These are phyloP conservation scores for Acanthurus leucopareius DNA, from an alignment of 2,797 vertebrate genomes.

Conservation along the genomic window DNA sequence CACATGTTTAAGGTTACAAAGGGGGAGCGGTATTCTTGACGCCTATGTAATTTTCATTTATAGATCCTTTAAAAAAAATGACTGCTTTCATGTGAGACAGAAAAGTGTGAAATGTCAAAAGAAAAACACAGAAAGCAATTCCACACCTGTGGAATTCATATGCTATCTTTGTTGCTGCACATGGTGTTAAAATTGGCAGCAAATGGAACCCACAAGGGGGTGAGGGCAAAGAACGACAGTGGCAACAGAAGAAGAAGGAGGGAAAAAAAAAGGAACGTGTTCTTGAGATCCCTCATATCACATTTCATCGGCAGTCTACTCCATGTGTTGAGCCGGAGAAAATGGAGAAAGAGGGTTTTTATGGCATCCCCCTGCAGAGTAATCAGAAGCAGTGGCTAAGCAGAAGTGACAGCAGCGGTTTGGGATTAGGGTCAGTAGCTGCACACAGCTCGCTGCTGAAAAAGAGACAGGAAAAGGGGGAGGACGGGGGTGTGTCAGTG, in stretches of 20 bases:
- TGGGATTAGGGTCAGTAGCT: constrained; percentile 73
- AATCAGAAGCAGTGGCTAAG: constrained; percentile 65
- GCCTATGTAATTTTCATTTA: neutral
- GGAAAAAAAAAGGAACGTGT: neutral
- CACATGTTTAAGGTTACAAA: constrained; percentile 12
- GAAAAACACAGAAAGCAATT: constrained; percentile 31
- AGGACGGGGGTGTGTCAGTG: constrained; percentile 5
- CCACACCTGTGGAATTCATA: constrained; percentile 37
- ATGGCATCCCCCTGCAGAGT: constrained; percentile 60
- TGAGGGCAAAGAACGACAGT: constrained; percentile 28
- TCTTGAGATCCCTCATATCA: constrained; percentile 49
- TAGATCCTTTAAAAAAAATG: neutral
- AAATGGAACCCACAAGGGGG: neutral
- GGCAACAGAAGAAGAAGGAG: neutral
- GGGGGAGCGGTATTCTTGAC: neutral
- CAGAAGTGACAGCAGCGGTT: constrained; percentile 73
- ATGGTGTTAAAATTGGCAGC: constrained; percentile 27
- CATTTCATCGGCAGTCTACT: constrained; percentile 45
- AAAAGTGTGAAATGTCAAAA: constrained; percentile 25
- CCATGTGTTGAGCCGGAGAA: constrained; percentile 48
- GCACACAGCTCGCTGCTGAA: constrained; percentile 44
- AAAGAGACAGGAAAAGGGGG: neutral
- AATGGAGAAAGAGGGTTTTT: constrained; percentile 58
- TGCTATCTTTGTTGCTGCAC: constrained; percentile 5
- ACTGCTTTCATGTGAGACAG: constrained; percentile 4